phyloP scores from a whole-genome alignment of 1,140 invertebrate species.

The Drosophila takahashii region DNA sequence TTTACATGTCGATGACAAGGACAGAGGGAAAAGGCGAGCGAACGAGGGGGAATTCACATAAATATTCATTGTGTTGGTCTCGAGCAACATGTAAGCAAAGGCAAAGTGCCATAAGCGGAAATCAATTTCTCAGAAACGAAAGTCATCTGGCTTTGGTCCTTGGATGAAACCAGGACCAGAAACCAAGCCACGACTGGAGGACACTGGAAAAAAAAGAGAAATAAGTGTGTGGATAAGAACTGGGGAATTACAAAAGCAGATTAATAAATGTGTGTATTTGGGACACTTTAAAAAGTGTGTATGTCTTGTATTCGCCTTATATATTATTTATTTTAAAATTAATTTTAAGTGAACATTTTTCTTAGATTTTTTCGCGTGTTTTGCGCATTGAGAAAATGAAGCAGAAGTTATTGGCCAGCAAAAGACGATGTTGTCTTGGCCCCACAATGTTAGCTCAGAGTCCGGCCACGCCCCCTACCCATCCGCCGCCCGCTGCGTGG shows the following conservation, averaged over 20 bases:
- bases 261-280: no score
- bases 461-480: constrained; percentile 13
- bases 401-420: constrained; percentile 71
- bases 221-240: not conserved
- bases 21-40: constrained; percentile 8
- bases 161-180: constrained; percentile 30
- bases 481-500: constrained; percentile 13
- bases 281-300: no score
- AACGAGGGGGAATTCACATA: constrained; percentile 20
- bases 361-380: not conserved
- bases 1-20: constrained; percentile 44
- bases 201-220: constrained; percentile 7
- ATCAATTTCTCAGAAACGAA: constrained; percentile 79
- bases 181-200: constrained; percentile 21
- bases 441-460: constrained; percentile 33
- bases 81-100: constrained; percentile 72
- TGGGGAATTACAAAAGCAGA: not conserved
- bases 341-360: not conserved
- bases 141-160: constrained; percentile 55
- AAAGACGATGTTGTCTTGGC: constrained; percentile 61
- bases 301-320: no score
- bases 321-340: not conserved
- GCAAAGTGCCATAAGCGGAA: constrained; percentile 81
- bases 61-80: constrained; percentile 63
- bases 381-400: constrained; percentile 52